phyloP scores from a whole-genome alignment of 2,113 vertebrate species.

The Hystrix cristata region DNA sequence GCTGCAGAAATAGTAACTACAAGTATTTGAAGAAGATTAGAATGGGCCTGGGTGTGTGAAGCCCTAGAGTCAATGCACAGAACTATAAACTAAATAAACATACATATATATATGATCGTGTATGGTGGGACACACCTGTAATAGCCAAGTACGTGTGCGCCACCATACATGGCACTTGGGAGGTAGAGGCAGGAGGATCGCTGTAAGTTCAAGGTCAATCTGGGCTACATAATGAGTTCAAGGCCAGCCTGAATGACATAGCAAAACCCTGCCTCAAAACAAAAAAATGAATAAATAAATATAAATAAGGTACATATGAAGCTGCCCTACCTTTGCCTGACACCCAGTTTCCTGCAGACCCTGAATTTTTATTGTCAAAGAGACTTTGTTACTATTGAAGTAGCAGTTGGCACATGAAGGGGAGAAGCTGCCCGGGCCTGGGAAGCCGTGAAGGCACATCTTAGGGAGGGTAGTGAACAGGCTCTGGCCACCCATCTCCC shows the following conservation, averaged over 20 bases:
- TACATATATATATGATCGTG: background rate
- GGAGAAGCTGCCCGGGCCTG: background rate
- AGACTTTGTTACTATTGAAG: background rate
- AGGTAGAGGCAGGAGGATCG: background rate
- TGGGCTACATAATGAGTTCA: background rate
- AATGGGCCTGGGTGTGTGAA: background rate
- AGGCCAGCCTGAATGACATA: background rate
- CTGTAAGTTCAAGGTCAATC: background rate
- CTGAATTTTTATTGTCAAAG: background rate
- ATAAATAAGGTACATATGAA: background rate
- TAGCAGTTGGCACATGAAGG: background rate
- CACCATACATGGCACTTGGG: background rate
- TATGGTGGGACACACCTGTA: background rate
- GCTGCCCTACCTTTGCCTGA: background rate
- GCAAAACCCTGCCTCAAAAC: background rate
- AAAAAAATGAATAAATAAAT: background rate
- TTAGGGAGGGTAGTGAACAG: background rate
- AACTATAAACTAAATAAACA: background rate
- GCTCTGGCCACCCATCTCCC: background rate
- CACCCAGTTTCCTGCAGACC: background rate
- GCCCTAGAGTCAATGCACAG: background rate
- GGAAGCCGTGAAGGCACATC: background rate
- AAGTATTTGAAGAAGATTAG: background rate
- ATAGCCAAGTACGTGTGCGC: too few relatives aligned
- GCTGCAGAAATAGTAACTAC: background rate